Base-by-base conservation (phyloP, 2,888 invertebrate genomes). In the Pheosia tremula region DNA sequence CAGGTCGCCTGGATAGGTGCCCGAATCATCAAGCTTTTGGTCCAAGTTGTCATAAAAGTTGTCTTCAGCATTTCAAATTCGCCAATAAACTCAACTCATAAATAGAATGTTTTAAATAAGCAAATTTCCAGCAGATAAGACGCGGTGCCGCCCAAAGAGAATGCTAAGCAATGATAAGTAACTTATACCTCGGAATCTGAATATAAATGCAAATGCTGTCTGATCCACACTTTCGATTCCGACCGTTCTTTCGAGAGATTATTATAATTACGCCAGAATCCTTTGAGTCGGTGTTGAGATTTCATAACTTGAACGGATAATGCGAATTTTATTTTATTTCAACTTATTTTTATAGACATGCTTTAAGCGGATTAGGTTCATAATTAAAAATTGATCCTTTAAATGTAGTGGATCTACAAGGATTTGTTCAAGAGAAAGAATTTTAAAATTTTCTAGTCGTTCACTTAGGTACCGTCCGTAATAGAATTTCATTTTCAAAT, bases 141-240 rank as follows among this genome's bases (percentile, higher is more conserved):
- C 45, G 58, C 59, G 55, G 57, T 68, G 64, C 68, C 63, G 69
- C 64, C 75, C 66, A 69, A 78, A 82, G 77, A 78, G 78, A 83
- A 85, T 83, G 82, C 80, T 82, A 83, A 86, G 84, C 80, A 83
- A 80, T 78, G 85, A 85, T 88, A 87, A 90, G 88, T 88, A 88
- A 90, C 88, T 91, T 87, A 82, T 84, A 86, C 84, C 85, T 85
- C 83, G 71, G 83, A 87, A 86, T 86, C 85, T 84, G 90, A 90
- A 90, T 91, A 89, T 90, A 90, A 91, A 92, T 90, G 90, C 85
- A 87, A 92, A 91, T 89, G 75, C 83, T 77, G 80, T 75, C 87
- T 88, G 87, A 91, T 90, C 90, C 88, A 88, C 87, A 89, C 87
- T 89, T 89, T 85, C 88, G 88, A 90, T 89, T 84, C 69, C 66